Evolutionary conservation across 2,797 vertebrate genomes (phyloP), one percentile per base, ranked within the genome.

Genomic region (Eidolon dupreanum): DNA sequence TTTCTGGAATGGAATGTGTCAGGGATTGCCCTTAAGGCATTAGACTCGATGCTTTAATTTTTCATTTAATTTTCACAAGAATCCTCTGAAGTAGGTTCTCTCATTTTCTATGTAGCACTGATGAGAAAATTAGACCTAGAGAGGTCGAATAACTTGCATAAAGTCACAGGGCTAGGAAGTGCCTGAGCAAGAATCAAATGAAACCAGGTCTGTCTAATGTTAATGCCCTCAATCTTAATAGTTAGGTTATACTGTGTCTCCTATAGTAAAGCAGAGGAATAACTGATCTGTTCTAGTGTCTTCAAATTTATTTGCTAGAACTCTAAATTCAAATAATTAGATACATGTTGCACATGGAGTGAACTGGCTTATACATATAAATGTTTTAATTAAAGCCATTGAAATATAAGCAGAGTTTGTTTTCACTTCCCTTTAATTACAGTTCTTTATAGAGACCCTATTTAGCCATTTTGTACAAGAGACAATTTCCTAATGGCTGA

Each of bases 381-480:
- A 96, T 88, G 5, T 96, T 93, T 93, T 95, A 88, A 96, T 96
- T 95, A 97, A 96, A 66, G 38, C 73, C 33, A 81, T 53, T 85
- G 61, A 96, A 92, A 93, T 75, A 13, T 96, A 95, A 96, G 49
- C 77, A 90, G 24, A 41, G 20, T 79, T 93, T 93, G 61, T 91
- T 97, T 93, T 92, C 55, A 94, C 38, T 92, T 53, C 59, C 53
- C 43, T 93, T 96, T 93, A 93, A 90, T 95, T 95, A 79, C 12
- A 70, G 26, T 85, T 92, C 86, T 90, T 95, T 88, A 93, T 28
- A 79, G 41, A 95, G 59, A 89, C 46, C 66, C 28, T 92, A 93
- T 31, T 95, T 86, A 93, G 33, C 43, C 33, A 81, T 94, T 95
- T 96, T 81, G 36, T 68, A 71, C 19, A 89, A 82, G 83, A 78